These are phyloP conservation scores for Lepus americanus DNA, from an alignment of 2,113 vertebrate genomes.

Conservation along the genomic window DNA sequence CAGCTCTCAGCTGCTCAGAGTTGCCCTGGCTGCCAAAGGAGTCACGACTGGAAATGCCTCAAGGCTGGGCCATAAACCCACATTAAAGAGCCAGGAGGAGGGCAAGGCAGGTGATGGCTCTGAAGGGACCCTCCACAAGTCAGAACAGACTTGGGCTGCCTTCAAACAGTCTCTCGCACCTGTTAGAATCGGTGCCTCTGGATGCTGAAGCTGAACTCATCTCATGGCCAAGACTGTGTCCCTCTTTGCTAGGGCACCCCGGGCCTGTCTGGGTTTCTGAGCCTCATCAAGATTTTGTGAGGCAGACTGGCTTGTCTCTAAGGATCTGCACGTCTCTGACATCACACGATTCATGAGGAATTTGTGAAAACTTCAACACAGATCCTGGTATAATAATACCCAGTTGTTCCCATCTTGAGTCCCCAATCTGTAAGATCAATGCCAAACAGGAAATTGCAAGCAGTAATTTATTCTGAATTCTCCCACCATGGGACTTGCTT, in stretches of 20 bases:
- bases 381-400: slow-evolving; percentile 55
- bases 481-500: slow-evolving; percentile 53
- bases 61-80: not conserved
- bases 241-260: not conserved
- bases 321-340: not conserved
- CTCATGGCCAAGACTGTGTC: not conserved
- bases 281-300: not conserved
- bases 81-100: not conserved
- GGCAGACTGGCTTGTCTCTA: not conserved
- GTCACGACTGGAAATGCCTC: slow-evolving; percentile 4
- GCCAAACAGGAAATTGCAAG: slow-evolving; percentile 58
- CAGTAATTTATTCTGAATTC: slow-evolving; percentile 69
- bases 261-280: not conserved
- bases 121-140: not conserved
- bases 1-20: not conserved
- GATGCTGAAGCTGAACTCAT: not conserved
- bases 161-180: slow-evolving; percentile 18
- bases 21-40: not conserved
- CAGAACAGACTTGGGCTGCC: slow-evolving; percentile 28
- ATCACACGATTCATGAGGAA: not conserved
- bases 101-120: not conserved
- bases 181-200: not conserved
- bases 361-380: not conserved
- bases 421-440: slow-evolving; percentile 55
- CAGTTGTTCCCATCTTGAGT: not conserved